phyloP scores from a whole-genome alignment of 1,140 invertebrate genomes.

The Procambarus clarkii region DNA sequence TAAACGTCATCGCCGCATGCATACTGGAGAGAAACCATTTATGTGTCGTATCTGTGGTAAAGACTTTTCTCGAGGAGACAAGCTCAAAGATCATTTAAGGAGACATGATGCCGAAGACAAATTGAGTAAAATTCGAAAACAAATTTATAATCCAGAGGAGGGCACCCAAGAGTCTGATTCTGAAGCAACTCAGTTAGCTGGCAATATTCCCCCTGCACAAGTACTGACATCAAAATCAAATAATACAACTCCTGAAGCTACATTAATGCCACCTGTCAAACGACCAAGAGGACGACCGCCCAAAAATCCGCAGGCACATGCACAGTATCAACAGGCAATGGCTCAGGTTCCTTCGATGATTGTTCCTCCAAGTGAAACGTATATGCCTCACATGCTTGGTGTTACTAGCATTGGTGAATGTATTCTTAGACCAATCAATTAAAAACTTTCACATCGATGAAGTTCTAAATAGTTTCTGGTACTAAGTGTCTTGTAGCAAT shows the following conservation, averaged over 20 bases:
- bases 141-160: constrained; percentile 67
- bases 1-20: constrained; percentile 71
- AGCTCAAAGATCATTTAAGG: constrained; percentile 70
- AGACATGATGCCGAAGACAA: constrained; percentile 71
- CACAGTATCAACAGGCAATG: constrained; percentile 55
- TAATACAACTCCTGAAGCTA: constrained; percentile 36
- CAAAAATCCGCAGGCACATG: constrained; percentile 28
- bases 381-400: constrained; percentile 70
- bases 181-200: constrained; percentile 1
- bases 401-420: constrained; percentile 72
- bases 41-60: constrained; percentile 70
- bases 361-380: constrained; percentile 50
- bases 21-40: constrained; percentile 71
- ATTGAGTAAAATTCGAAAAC: constrained; percentile 70
- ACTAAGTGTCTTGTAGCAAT: not conserved
- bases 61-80: constrained; percentile 71
- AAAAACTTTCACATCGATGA: not conserved
- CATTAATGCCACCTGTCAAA: constrained; percentile 56
- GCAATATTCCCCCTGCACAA: not conserved
- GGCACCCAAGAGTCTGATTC: constrained; percentile 2
- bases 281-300: constrained; percentile 39
- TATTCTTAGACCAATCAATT: constrained; percentile 72
- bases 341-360: constrained; percentile 40
- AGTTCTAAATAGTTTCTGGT: not conserved
- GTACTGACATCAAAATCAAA: constrained; percentile 49